Evolutionary conservation across 2,888 invertebrate species (phyloP), one percentile per base, ranked within the genome.

Genomic region (Ochropleura plecta): DNA sequence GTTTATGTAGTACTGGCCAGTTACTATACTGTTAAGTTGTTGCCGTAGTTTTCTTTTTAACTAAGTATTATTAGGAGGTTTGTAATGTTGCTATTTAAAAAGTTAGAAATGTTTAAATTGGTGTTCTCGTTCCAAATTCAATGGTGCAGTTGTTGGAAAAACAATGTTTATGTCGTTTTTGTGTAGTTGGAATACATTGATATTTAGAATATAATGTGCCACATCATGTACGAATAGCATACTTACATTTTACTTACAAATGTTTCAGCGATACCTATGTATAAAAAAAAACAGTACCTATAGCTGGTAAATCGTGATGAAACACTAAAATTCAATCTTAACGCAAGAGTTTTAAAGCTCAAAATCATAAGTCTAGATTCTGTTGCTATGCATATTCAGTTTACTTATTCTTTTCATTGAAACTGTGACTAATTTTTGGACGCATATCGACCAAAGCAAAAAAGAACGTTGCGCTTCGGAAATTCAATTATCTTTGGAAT

Each of bases 331-430:
- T 76, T 72, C 42, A 73, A 67, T 70, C 64, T 30, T 81, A 74
- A 66, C 0, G 0, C 0, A 0, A 14, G 0, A n/a, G 8, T 0
- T 0, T 16, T 78, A 82, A 73, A 64, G 79, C 70, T 71, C 40
- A 78, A 67, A 70, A 75, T 85, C 0, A 49, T 30, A 70, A 12
- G 9, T 12, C n/a, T 14, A 9, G 16, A 10, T 30, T 69, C 78
- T 86, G 88, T 86, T 88, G 88, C 88, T 85, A 88, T 78, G 88
- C 76, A 83, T 63, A 79, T 68, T 82, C 70, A 42, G 67, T 76
- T 76, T 74, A 66, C 65, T 81, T 53, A 76, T 72, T 76, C 16
- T 76, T 85, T 83, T 69, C 71, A 76, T 73, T 84, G 70, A 66
- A 82, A 78, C 72, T 78, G 72, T 84, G 75, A 85, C 82, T 83